A percentile compares a stretch with the other conserved stretches of the same genome.
Evolutionary conservation across 30 jellyfish, hydroid and myxozoan genomes (phyloP).

Genomic region (Hydractinia symbiolongicarpus): DNA sequence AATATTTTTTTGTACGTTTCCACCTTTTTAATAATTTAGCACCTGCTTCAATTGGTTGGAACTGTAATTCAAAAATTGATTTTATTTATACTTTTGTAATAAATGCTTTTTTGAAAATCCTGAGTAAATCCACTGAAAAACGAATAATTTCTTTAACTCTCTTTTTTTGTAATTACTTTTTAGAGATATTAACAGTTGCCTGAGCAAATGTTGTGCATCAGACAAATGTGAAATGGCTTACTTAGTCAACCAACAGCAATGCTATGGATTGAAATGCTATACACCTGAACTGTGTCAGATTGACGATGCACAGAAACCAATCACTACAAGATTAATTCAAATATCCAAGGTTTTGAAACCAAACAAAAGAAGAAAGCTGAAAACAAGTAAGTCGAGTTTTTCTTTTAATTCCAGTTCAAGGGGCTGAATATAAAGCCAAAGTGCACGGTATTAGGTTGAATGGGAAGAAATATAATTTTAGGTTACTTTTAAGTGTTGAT

Average conservation of each 20-base stretch:
- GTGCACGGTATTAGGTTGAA: no score
- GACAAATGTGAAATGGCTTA: conserved; percentile 82
- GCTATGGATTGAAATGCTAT: conserved; percentile 74
- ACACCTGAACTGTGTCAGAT: conserved; percentile 87
- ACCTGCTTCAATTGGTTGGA: no score
- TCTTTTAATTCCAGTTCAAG: not conserved
- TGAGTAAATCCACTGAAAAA: no score
- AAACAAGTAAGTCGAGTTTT: not conserved
- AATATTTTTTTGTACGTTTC: not conserved
- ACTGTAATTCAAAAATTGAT: no score
- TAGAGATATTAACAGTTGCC: conserved; percentile 58
- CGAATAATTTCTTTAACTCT: no score
- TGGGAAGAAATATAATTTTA: no score
- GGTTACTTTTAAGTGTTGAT: no score
- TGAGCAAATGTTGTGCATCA: conserved; percentile 70
- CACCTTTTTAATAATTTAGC: not conserved
- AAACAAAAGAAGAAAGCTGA: not conserved
- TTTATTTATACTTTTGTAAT: no score
- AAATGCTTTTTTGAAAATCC: no score
- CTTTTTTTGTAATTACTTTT: not conserved
- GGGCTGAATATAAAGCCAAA: no score
- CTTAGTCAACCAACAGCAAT: conserved; percentile 61
- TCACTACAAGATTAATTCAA: conserved; percentile 57
- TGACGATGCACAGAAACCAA: conserved; percentile 34
- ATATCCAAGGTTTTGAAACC: conserved; percentile 42